Base-by-base conservation (phyloP, 1,140 invertebrate species). In the Drepana arcuata region DNA sequence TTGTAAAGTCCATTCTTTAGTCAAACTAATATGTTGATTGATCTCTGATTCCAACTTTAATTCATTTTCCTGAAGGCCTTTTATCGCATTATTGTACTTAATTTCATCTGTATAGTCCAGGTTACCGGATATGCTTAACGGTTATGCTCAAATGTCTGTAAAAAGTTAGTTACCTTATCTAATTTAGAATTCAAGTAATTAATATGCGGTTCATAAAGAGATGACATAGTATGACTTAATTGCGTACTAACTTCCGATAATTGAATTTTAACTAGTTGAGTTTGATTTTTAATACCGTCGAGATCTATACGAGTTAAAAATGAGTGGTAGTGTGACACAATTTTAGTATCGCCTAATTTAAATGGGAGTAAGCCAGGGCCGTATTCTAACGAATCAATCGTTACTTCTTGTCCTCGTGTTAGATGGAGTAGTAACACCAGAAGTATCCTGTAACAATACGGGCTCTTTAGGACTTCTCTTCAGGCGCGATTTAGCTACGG, bases 21-120 rank as follows among this genome's bases (percentile, higher is more conserved):
- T 32, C 3, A 51, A 11, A 30, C 37, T 51, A 16, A 56, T 33
- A 26, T 51, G 41, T 16, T 43, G 31, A 29, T 56, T 56, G 26
- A 41, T 23, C 32, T 44, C 41, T 1, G 33, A 32, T 14, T 14
- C 26, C 29, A 47, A 21, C 27, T 46, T 27, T 23, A 42, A 23
- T 32, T 50, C 16, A 14, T 49, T 42, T 29, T 41, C 21, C 15
- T 45, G 16, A 6, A 54, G 12, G 14, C 27, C 14, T 24, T 48
- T 35, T 1, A 48, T 38, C 7, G 46, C 51, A 12, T 43, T 42
- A 23, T 55, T 25, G 32, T 43, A 55, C 14, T 32, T 34, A 6
- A 44, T 37, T 9, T 43, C 42, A 10, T 55, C 48, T 6, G 33
- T 41, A 12, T 47, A 29, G 23, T 50, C 40, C 25, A 50, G 14